These are phyloP conservation scores for Corythaeola cristata DNA, from an alignment of 2,113 vertebrate genomes.

Conservation along the genomic window DNA sequence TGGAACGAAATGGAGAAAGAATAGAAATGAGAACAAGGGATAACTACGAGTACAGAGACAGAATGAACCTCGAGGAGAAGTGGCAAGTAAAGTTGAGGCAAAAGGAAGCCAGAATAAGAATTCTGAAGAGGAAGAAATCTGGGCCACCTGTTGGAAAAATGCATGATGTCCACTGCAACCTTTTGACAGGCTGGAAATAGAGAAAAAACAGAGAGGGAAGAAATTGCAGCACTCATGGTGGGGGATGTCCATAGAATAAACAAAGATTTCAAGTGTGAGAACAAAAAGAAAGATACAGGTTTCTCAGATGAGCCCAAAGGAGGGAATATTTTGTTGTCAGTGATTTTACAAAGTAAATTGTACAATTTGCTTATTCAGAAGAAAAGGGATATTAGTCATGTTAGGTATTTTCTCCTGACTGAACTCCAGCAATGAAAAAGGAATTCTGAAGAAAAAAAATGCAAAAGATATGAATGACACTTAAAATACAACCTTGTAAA, in stretches of 20 bases:
- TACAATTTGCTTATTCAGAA: neutral
- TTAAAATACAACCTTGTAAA: neutral
- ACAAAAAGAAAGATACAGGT: neutral
- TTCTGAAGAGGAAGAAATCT: neutral
- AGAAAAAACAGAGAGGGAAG: neutral
- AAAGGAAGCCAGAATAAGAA: neutral
- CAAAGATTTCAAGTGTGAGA: neutral
- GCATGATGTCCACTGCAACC: neutral
- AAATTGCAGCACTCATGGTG: neutral
- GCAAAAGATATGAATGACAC: fast-evolving
- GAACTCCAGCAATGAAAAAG: neutral
- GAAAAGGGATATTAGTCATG: neutral
- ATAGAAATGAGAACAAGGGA: neutral
- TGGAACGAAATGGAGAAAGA: neutral
- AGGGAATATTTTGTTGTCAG: neutral
- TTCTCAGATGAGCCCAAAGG: neutral
- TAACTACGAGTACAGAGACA: neutral
- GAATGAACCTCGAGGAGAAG: neutral
- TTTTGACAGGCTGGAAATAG: neutral
- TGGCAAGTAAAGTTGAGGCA: neutral
- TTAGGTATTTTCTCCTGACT: neutral
- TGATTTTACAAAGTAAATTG: neutral
- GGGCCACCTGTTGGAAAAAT: neutral
- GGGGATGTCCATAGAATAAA: neutral
- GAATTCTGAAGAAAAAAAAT: neutral